Percentiles rank a stretch among this genome's conserved stretches.
Conservation (phyloP, 1,140 invertebrate species). For the Centruroides sculpturatus region DNA sequence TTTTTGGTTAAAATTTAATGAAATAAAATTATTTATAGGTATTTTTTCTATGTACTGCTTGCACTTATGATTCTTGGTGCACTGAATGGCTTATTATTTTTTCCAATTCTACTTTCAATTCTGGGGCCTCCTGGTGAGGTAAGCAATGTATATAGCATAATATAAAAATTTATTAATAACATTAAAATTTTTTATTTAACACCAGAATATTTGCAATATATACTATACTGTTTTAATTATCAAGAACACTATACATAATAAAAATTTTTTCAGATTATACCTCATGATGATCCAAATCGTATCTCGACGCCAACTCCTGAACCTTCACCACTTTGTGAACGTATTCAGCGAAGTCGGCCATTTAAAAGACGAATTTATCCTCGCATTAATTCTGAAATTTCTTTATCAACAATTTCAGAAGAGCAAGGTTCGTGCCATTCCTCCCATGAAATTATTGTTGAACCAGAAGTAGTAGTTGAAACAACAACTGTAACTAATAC, state of each 20-base stretch:
- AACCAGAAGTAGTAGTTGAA: slow-evolving; percentile 90
- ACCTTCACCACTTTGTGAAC: slow-evolving; percentile 33
- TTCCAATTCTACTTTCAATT: slow-evolving; percentile 80
- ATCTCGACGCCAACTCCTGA: slow-evolving; percentile 70
- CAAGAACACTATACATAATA: too few species aligned
- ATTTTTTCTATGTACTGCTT: slow-evolving; percentile 75
- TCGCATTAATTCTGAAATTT: slow-evolving; percentile 45
- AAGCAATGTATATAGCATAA: neutral
- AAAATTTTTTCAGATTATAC: slow-evolving; percentile 39
- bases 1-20: too few species aligned
- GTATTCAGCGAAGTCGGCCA: slow-evolving; percentile 9
- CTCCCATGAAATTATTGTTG: slow-evolving; percentile 78
- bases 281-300: slow-evolving; percentile 52
- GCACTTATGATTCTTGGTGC: slow-evolving; percentile 70
- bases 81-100: slow-evolving; percentile 78
- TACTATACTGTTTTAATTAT: too few species aligned
- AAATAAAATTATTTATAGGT: slow-evolving; percentile 36
- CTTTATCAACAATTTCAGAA: slow-evolving; percentile 86
- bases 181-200: too few species aligned
- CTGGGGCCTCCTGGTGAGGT: slow-evolving; percentile 65
- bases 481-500: slow-evolving; percentile 50
- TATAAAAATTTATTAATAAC: too few species aligned
- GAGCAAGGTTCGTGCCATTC: slow-evolving; percentile 67
- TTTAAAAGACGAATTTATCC: slow-evolving; percentile 24
- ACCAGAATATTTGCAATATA: too few species aligned